These are phyloP conservation scores for Diorhabda elongata DNA, from an alignment of 1,140 invertebrate genomes.

Conservation along the genomic window DNA sequence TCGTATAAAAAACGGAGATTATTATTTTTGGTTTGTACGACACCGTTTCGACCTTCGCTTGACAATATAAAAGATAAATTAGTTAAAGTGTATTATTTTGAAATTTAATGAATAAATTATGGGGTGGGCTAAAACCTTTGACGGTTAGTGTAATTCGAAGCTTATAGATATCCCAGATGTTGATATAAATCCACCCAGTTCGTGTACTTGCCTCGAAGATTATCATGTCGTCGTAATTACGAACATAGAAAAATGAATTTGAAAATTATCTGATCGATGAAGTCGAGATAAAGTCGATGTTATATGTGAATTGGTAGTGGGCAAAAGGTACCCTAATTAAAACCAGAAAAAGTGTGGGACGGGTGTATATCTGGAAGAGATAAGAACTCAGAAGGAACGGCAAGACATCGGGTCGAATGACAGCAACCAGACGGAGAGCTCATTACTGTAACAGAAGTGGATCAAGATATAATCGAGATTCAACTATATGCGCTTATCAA, in stretches of 20 bases:
- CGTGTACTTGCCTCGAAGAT: too few species aligned
- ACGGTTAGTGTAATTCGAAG: too few species aligned
- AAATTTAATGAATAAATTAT: too few species aligned
- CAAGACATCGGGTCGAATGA: slow-evolving; percentile 1
- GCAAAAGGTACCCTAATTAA: slow-evolving; percentile 2
- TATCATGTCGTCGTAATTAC: background rate
- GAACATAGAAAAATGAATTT: background rate
- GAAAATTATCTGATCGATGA: background rate
- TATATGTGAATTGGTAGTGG: background rate
- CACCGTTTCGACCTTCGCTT: too few species aligned
- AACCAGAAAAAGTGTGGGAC: background rate
- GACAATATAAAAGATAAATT: too few species aligned
- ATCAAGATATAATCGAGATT: slow-evolving; percentile 2
- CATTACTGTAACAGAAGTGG: slow-evolving; percentile 1
- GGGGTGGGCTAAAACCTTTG: too few species aligned
- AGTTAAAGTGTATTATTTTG: too few species aligned
- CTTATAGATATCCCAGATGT: too few species aligned
- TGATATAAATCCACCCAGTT: too few species aligned
- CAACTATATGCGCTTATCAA: background rate
- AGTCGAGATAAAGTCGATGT: background rate
- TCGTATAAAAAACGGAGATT: too few species aligned
- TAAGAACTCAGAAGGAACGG: background rate
- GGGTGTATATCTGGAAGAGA: background rate
- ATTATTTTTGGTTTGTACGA: too few species aligned
- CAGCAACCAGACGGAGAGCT: background rate